Conservation (phyloP, 2,113 vertebrate species). For the Macrotis lagotis region DNA sequence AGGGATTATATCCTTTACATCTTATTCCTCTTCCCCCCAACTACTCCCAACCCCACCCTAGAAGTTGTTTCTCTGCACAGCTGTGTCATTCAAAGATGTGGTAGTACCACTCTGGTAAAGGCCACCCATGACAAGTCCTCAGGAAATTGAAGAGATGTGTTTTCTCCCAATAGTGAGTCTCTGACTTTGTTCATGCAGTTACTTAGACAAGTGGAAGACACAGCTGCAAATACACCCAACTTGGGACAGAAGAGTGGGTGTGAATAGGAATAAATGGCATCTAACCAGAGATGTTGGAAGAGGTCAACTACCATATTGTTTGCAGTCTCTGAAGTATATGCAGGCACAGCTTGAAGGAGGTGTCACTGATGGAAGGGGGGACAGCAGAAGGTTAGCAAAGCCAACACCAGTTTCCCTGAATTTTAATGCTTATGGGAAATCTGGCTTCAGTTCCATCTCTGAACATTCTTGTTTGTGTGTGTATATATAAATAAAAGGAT, state of each 20-base stretch:
- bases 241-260: slow-evolving; percentile 33
- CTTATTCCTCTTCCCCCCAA: not conserved
- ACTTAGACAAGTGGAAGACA: slow-evolving; percentile 19
- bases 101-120: not conserved
- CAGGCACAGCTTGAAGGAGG: not conserved
- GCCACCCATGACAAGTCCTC: not conserved
- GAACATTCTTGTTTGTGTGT: not conserved
- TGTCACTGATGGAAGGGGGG: not conserved
- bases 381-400: not conserved
- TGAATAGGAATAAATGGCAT: not conserved
- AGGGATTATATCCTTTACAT: not conserved
- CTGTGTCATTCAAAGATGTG: not conserved
- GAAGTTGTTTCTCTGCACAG: not conserved
- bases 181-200: not conserved
- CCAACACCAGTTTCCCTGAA: not conserved
- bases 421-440: not conserved
- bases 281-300: not conserved
- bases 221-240: not conserved
- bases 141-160: not conserved
- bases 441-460: not conserved
- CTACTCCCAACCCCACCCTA: not conserved
- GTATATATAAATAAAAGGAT: not conserved
- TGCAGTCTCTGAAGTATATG: not conserved
- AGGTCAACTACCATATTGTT: not conserved
- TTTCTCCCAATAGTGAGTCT: not conserved